phyloP scores from a whole-genome alignment of 2,797 vertebrate genomes.

The Coregonus suidteri region DNA sequence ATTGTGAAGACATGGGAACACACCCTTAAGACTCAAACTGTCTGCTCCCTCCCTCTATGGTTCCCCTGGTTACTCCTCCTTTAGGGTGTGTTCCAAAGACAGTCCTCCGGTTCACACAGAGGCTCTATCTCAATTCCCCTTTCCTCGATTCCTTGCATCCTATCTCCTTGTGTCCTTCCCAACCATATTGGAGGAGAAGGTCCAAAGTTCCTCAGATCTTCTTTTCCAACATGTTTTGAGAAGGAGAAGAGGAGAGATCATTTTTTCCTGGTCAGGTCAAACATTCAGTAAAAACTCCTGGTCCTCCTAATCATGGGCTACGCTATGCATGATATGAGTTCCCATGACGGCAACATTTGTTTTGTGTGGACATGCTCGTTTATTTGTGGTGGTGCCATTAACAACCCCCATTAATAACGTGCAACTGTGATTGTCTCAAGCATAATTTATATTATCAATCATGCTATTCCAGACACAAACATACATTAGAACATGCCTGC shows the following conservation, averaged over 20 bases:
- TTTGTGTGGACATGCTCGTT: constrained; percentile 24
- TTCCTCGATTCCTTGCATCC: not conserved
- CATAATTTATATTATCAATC: constrained; percentile 72
- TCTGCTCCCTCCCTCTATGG: not conserved
- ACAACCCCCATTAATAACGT: constrained; percentile 65
- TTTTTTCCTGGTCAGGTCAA: not conserved
- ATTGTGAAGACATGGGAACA: constrained; percentile 26
- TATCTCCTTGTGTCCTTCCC: not conserved
- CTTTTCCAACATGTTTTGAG: no score
- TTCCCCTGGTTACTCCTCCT: not conserved
- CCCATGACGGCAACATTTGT: not conserved
- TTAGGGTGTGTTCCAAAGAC: not conserved
- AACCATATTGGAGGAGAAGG: no score
- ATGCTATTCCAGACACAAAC: constrained; percentile 52
- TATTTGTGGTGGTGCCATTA: constrained; percentile 41
- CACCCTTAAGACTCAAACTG: constrained; percentile 57
- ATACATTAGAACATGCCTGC: constrained; percentile 50
- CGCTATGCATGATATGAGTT: not conserved
- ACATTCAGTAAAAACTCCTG: not conserved
- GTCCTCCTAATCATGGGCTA: no score
- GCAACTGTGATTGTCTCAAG: constrained; percentile 57
- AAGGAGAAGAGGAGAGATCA: no score
- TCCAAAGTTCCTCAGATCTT: no score
- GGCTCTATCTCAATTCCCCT: not conserved
- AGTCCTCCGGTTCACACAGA: not conserved